A percentile compares a stretch with the other conserved stretches of the same genome.
phyloP scores from a whole-genome alignment of 1,140 invertebrate species.

The Drosophila tropicalis region DNA sequence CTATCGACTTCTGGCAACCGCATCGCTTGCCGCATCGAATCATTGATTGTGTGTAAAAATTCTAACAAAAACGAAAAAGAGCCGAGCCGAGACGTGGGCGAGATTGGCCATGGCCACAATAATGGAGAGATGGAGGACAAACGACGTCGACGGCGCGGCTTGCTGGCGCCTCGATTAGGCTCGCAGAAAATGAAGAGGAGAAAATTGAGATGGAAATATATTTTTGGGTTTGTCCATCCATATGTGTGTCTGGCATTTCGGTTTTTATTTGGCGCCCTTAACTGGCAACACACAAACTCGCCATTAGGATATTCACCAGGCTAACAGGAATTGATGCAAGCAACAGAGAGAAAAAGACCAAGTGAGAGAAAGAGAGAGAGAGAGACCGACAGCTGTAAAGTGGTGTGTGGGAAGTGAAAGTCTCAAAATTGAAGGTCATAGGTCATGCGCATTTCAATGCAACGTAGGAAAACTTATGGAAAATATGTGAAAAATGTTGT shows the following conservation, averaged over 20 bases:
- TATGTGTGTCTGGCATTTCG: not conserved
- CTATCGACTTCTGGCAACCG: slow-evolving; percentile 71
- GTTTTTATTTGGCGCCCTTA: slow-evolving; percentile 67
- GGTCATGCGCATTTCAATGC: slow-evolving; percentile 58
- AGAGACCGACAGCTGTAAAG: not conserved
- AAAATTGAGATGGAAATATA: slow-evolving; percentile 6
- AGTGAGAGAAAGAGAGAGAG: not conserved
- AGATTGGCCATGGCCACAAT: not conserved
- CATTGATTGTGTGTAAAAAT: slow-evolving; percentile 66
- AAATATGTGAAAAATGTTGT: slow-evolving; percentile 50
- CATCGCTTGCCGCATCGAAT: slow-evolving; percentile 64
- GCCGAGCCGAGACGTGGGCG: slow-evolving; percentile 46
- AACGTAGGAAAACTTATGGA: slow-evolving; percentile 14
- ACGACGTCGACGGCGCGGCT: slow-evolving; percentile 74
- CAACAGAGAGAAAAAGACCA: not conserved
- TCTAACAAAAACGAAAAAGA: not conserved
- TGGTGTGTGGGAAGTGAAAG: slow-evolving; percentile 11
- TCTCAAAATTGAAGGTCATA: slow-evolving; percentile 58
- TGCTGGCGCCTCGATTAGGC: slow-evolving; percentile 79
- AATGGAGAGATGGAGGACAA: slow-evolving; percentile 10
- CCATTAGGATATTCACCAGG: slow-evolving; percentile 75
- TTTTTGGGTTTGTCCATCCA: not conserved
- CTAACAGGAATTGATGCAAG: slow-evolving; percentile 35
- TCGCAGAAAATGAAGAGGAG: slow-evolving; percentile 43
- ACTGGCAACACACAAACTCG: slow-evolving; percentile 79